Evolutionary conservation across 2,888 invertebrate genomes (phyloP).

Genomic region (Antitype chi): DNA sequence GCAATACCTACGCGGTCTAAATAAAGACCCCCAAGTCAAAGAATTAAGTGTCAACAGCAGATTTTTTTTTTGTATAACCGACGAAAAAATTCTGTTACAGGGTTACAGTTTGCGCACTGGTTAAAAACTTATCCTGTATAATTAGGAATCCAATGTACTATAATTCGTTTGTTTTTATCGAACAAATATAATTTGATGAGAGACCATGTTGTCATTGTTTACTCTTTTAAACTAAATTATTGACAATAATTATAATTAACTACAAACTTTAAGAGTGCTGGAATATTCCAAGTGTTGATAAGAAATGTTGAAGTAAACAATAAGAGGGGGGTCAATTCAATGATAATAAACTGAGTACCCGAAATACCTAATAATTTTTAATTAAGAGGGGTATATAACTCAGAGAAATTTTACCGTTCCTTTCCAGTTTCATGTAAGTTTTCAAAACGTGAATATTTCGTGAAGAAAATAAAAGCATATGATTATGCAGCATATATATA

Average conservation of each 20-base stretch:
- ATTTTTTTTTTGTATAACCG: too few species aligned
- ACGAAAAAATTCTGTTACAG: too few species aligned
- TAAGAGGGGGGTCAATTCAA: conserved; percentile 41
- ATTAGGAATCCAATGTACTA: background rate
- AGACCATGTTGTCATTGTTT: conserved; percentile 30
- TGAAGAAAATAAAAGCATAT: background rate
- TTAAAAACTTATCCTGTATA: too few species aligned
- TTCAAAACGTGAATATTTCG: background rate
- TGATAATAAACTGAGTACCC: conserved; percentile 31
- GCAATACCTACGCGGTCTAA: too few species aligned
- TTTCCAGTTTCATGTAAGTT: background rate
- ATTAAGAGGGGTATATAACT: background rate
- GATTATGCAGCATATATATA: background rate
- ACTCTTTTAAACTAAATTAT: conserved; percentile 23
- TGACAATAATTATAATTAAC: conserved; percentile 29
- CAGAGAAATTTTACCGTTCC: background rate
- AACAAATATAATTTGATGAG: background rate
- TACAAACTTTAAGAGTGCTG: conserved; percentile 28
- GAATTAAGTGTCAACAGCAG: too few species aligned
- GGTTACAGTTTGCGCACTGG: too few species aligned
- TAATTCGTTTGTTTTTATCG: conserved; percentile 3
- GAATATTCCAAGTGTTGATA: conserved; percentile 57
- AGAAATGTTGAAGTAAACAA: conserved; percentile 44
- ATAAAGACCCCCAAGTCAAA: too few species aligned
- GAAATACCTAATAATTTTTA: conserved; percentile 16